phyloP scores from a whole-genome alignment of 1,140 invertebrate genomes.

The Hyles euphorbiae region DNA sequence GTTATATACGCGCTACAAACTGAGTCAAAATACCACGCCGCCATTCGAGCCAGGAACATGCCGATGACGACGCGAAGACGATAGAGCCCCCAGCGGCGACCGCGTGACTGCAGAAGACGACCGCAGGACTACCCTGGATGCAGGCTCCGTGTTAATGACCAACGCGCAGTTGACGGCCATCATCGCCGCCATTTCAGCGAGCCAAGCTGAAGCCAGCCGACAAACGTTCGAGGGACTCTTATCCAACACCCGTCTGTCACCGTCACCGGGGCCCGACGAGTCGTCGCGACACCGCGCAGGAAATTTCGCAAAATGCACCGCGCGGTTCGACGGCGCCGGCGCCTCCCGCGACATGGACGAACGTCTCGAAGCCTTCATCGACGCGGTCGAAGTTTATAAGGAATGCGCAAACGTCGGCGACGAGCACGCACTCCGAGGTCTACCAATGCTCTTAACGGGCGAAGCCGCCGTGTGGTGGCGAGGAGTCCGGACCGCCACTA shows the following conservation, averaged over 20 bases:
- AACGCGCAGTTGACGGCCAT: neutral
- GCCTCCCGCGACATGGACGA: neutral
- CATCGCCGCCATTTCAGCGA: neutral
- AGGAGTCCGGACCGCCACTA: too few relatives aligned
- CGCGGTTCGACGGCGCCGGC: neutral
- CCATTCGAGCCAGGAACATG: neutral
- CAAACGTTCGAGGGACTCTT: neutral
- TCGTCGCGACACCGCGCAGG: too few relatives aligned
- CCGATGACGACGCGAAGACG: neutral
- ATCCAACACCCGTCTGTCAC: neutral
- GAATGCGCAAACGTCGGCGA: constrained; percentile 19
- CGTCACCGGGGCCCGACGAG: neutral
- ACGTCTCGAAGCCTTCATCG: constrained; percentile 16
- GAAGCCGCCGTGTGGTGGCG: too few relatives aligned
- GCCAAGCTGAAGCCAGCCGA: constrained; percentile 1
- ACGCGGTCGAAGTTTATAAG: constrained; percentile 15
- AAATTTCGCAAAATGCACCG: neutral
- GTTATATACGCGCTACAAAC: neutral
- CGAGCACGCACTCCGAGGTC: neutral
- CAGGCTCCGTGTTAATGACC: neutral
- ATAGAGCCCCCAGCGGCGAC: too few relatives aligned
- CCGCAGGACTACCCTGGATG: too few relatives aligned
- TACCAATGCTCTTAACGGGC: too few relatives aligned
- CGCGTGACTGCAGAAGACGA: neutral
- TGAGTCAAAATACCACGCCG: neutral